Evolutionary conservation across 2,797 vertebrate species (phyloP).

Genomic region (Diplodus sargus): DNA sequence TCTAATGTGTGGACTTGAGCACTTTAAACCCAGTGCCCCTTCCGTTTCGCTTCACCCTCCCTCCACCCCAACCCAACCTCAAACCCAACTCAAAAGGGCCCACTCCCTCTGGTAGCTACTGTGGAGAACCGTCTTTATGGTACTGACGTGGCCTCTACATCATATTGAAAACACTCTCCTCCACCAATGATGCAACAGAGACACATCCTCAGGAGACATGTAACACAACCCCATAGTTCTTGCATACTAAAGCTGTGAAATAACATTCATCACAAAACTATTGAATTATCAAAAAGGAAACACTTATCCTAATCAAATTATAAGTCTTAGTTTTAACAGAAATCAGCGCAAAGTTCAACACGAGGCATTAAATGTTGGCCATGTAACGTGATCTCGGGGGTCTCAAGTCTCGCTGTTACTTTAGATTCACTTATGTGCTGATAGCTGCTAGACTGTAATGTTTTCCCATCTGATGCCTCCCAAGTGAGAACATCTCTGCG

Average conservation of each 20-base stretch:
- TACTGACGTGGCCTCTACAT: background rate
- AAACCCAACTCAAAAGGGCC: slow-evolving; percentile 4
- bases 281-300: slow-evolving; percentile 71
- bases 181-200: slow-evolving; percentile 5
- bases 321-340: slow-evolving; percentile 59
- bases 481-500: slow-evolving; percentile 52
- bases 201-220: slow-evolving; percentile 21
- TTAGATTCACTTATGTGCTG: slow-evolving; percentile 71
- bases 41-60: slow-evolving; percentile 8
- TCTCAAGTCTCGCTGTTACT: slow-evolving; percentile 60
- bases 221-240: slow-evolving; percentile 41
- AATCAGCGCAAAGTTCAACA: slow-evolving; percentile 56
- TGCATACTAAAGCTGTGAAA: slow-evolving; percentile 54
- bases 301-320: slow-evolving; percentile 65
- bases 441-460: slow-evolving; percentile 66
- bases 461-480: slow-evolving; percentile 63
- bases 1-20: slow-evolving; percentile 45
- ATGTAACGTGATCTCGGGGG: slow-evolving; percentile 68
- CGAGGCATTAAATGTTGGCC: slow-evolving; percentile 55
- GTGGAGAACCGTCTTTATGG: slow-evolving; percentile 12
- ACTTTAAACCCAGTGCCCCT: slow-evolving; percentile 37
- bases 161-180: slow-evolving; percentile 10
- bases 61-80: background rate
- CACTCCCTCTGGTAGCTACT: background rate
- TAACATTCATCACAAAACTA: slow-evolving; percentile 51